Conservation (phyloP, 2,797 vertebrate species). For the Chromis chromis region DNA sequence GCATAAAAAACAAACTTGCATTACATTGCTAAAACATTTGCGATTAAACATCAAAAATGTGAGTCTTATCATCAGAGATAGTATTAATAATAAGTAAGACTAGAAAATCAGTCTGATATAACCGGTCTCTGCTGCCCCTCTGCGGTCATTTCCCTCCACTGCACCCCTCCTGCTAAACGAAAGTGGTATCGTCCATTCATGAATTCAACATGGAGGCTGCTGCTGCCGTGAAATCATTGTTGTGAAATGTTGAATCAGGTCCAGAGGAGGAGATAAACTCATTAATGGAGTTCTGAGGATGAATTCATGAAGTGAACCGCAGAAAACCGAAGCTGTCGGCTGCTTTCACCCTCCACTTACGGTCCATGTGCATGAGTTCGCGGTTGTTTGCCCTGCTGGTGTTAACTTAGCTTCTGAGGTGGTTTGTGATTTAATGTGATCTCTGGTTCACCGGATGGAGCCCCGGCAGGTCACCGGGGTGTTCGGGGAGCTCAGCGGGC, state of each 20-base stretch:
- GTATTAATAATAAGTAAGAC: too few species aligned
- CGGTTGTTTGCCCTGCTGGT: too few species aligned
- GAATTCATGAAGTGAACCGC: background rate
- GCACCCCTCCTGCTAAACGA: slow-evolving; percentile 17
- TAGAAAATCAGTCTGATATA: too few species aligned
- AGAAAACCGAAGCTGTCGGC: background rate
- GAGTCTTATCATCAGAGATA: too few species aligned
- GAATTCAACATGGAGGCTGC: slow-evolving; percentile 64
- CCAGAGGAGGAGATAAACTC: background rate
- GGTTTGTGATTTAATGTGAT: background rate
- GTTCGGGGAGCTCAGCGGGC: background rate
- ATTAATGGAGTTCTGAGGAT: background rate
- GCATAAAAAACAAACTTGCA: too few species aligned
- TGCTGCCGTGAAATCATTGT: background rate
- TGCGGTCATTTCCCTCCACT: background rate
- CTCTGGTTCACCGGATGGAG: slow-evolving; percentile 50
- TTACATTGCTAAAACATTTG: too few species aligned
- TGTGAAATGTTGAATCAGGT: background rate
- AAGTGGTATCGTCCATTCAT: slow-evolving; percentile 58
- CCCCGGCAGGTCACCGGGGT: slow-evolving; percentile 49
- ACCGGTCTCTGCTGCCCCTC: slow-evolving; percentile 21
- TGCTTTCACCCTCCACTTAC: background rate
- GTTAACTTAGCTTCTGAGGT: too few species aligned
- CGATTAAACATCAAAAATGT: too few species aligned
- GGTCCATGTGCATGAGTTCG: background rate